Conservation (phyloP, 2,113 vertebrate species). For the Elaphurus davidianus region DNA sequence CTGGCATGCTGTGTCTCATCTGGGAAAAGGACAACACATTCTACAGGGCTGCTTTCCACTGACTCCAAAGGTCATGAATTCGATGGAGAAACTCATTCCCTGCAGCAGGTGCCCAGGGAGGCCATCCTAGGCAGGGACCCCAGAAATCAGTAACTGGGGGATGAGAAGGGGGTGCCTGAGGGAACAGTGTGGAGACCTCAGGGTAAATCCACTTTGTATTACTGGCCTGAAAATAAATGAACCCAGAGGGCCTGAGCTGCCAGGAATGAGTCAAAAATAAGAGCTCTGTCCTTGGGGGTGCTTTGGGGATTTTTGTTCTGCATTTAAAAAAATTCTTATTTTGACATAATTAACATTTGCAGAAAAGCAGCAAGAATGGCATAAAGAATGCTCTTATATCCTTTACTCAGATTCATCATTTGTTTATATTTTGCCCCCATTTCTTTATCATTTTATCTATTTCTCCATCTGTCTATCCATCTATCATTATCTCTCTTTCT, state of each 20-base stretch:
- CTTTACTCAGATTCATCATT: background rate
- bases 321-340: background rate
- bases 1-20: accelerated
- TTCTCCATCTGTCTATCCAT: background rate
- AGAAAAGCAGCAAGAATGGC: background rate
- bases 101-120: background rate
- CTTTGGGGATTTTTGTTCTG: background rate
- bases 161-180: accelerated
- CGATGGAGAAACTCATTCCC: background rate
- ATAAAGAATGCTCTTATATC: background rate
- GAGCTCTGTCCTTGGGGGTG: background rate
- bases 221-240: background rate
- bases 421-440: background rate
- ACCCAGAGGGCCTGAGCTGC: accelerated
- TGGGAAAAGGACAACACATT: background rate
- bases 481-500: background rate
- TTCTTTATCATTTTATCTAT: background rate
- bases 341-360: background rate
- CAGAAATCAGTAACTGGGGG: accelerated
- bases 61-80: background rate
- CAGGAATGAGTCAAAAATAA: background rate
- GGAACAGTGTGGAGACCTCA: background rate
- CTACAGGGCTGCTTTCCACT: too few species aligned
- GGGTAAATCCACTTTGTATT: background rate
- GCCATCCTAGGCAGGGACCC: background rate